Percentiles rank a stretch among this genome's conserved stretches.
Conservation (phyloP, 2,888 invertebrate genomes). For the Brachyptera risi region DNA sequence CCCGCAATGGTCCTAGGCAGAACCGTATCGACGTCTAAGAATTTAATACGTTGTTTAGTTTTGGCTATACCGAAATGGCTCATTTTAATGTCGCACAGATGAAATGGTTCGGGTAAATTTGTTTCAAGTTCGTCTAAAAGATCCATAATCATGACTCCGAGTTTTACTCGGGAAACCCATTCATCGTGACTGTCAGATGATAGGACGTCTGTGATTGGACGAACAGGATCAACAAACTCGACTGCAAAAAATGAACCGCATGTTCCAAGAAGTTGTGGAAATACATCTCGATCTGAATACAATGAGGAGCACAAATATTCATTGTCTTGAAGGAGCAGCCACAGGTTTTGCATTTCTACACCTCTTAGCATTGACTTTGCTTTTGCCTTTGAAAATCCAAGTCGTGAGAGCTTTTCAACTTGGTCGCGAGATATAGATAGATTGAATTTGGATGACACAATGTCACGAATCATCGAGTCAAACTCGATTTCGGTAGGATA, state of each 20-base stretch:
- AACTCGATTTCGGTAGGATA: slow-evolving; percentile 54
- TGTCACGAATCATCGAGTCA: slow-evolving; percentile 49
- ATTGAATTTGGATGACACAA: slow-evolving; percentile 53
- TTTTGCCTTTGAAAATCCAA: slow-evolving; percentile 41
- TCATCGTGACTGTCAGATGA: slow-evolving; percentile 52
- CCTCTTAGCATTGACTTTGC: slow-evolving; percentile 25
- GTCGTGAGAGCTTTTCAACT: slow-evolving; percentile 48
- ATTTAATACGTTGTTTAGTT: slow-evolving; percentile 52
- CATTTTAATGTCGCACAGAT: slow-evolving; percentile 64
- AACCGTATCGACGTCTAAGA: slow-evolving; percentile 60
- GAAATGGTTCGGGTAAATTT: slow-evolving; percentile 56
- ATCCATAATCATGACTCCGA: slow-evolving; percentile 58
- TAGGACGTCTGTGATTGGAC: slow-evolving; percentile 36
- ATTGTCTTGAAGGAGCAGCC: slow-evolving; percentile 60
- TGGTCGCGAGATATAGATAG: slow-evolving; percentile 50
- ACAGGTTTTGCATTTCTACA: slow-evolving; percentile 56
- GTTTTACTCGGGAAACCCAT: slow-evolving; percentile 54
- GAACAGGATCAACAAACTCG: slow-evolving; percentile 57
- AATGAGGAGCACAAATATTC: slow-evolving; percentile 60
- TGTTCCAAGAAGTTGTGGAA: slow-evolving; percentile 61
- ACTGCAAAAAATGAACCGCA: slow-evolving; percentile 65
- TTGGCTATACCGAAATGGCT: slow-evolving; percentile 60
- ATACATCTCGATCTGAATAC: slow-evolving; percentile 56
- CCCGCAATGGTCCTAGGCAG: slow-evolving; percentile 54
- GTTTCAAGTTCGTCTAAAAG: slow-evolving; percentile 56